Conservation (phyloP, 1,140 invertebrate species). For the Patella vulgata region DNA sequence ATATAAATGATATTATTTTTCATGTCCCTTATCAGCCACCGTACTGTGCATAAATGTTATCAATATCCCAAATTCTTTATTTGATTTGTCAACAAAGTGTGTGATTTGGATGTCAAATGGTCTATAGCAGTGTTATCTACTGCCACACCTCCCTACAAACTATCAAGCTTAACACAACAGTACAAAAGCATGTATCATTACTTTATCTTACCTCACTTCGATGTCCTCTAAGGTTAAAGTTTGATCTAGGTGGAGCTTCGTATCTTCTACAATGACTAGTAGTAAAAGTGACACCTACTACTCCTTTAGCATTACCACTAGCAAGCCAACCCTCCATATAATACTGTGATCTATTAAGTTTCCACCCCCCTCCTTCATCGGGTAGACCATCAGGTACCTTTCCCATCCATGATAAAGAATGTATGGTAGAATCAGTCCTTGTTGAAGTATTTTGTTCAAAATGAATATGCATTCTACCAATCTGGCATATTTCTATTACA, state of each 20-base stretch:
- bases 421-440: constrained; percentile 93
- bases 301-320: constrained; percentile 91
- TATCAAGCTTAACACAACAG: too few relatives aligned
- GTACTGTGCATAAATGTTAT: too few relatives aligned
- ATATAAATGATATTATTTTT: too few relatives aligned
- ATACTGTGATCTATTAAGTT: constrained; percentile 93
- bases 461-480: constrained; percentile 69
- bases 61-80: too few relatives aligned
- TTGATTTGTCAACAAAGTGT: too few relatives aligned
- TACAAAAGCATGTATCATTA: too few relatives aligned
- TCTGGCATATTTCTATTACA: background rate
- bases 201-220: constrained; percentile 91
- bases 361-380: constrained; percentile 71
- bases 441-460: constrained; percentile 93
- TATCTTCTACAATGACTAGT: constrained; percentile 79
- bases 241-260: constrained; percentile 77
- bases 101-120: too few relatives aligned
- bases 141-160: too few relatives aligned
- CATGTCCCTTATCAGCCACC: too few relatives aligned
- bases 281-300: constrained; percentile 96
- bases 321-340: constrained; percentile 99
- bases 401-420: constrained; percentile 97
- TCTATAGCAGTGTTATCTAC: too few relatives aligned
- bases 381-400: constrained; percentile 93
- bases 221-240: constrained; percentile 97